Evolutionary conservation across 1,140 invertebrate genomes (phyloP).

Genomic region (Notospermus geniculatus): DNA sequence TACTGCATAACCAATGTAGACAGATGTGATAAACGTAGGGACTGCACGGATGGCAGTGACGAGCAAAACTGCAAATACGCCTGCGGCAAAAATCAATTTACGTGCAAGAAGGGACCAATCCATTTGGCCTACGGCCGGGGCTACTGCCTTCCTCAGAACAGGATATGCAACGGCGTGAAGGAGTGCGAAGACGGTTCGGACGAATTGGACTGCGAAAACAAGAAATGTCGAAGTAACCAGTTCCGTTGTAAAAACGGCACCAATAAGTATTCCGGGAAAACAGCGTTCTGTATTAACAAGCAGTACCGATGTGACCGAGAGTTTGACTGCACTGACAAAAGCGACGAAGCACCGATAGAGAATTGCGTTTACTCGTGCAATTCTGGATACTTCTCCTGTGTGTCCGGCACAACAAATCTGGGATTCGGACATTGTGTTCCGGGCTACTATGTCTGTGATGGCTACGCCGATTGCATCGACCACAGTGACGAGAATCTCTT

Average conservation of each 20-base stretch:
- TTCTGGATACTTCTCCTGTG: background rate
- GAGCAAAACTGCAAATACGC: background rate
- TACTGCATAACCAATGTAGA: too few species aligned
- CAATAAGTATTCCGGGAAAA: background rate
- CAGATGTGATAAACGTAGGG: too few species aligned
- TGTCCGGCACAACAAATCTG: background rate
- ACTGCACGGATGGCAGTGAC: too few species aligned
- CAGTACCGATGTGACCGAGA: background rate
- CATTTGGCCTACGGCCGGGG: background rate
- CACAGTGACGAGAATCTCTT: conserved; percentile 3
- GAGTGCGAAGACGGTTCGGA: conserved; percentile 36
- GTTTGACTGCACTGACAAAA: background rate
- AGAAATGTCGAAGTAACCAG: background rate
- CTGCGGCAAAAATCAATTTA: conserved; percentile 25
- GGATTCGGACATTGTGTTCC: background rate
- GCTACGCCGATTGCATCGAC: background rate
- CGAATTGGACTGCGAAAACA: conserved; percentile 30
- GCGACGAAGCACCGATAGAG: background rate
- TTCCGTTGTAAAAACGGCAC: conserved; percentile 5
- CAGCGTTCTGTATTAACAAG: background rate
- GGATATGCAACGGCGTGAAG: conserved; percentile 26
- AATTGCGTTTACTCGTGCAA: background rate
- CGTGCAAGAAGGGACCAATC: conserved; percentile 12
- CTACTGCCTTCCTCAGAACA: conserved; percentile 22
- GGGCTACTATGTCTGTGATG: background rate